These are phyloP conservation scores for Drosophila meridiana DNA, from an alignment of 2,888 invertebrate genomes.

Conservation along the genomic window DNA sequence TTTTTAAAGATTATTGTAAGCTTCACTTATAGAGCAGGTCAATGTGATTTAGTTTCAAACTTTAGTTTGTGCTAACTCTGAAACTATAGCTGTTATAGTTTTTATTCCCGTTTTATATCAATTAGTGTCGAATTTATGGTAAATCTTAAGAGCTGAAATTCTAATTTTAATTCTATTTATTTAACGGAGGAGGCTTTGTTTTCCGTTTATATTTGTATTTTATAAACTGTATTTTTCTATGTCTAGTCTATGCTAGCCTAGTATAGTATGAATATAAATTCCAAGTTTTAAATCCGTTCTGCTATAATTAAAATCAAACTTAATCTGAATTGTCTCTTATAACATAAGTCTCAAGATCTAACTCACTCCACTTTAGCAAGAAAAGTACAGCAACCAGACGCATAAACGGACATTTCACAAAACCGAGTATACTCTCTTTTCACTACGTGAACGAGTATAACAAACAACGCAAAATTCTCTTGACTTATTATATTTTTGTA, in stretches of 20 bases:
- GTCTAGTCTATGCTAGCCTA: not conserved
- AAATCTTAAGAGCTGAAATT: not conserved
- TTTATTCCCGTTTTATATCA: not conserved
- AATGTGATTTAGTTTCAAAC: no score
- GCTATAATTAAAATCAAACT: not conserved
- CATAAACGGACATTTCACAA: not conserved
- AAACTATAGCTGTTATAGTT: not conserved
- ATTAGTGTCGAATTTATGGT: not conserved
- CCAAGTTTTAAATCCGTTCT: not conserved
- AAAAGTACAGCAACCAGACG: not conserved
- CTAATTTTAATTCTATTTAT: not conserved
- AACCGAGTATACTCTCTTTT: not conserved
- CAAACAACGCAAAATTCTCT: slow-evolving; percentile 72
- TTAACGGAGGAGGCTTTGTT: not conserved
- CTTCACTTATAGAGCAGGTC: no score
- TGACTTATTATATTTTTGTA: slow-evolving; percentile 28
- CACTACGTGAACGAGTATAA: slow-evolving; percentile 6
- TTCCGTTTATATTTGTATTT: no score
- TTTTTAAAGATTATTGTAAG: no score
- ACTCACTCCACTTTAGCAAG: no score
- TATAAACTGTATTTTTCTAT: no score
- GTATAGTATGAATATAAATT: not conserved
- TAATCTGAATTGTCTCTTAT: not conserved
- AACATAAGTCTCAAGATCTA: not conserved
- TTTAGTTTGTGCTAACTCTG: not conserved